Base-by-base conservation (phyloP, 2,888 invertebrate genomes). In the Pseudococcus jackbeardsleyi region DNA sequence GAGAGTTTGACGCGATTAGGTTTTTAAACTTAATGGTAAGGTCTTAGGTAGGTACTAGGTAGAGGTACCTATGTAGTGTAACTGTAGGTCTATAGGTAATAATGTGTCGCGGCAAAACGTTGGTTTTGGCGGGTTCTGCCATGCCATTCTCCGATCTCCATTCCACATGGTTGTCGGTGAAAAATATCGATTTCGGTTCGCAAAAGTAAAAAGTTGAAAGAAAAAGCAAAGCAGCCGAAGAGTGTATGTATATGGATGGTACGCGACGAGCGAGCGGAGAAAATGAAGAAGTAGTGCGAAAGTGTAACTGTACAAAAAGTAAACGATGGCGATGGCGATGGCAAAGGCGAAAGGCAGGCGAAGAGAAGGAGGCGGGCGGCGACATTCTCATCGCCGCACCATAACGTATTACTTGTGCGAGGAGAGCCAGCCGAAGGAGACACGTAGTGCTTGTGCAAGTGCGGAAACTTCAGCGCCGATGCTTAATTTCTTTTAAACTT, bases 401-500 rank as follows among this genome's bases (percentile, higher is more conserved):
- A 22, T 22, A 42, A 42, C 42, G 42, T 42, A 42, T 42, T 42
- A 42, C 42, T 42, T 22, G 15, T 64, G 15, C 64, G 42, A 42
- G 42, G n/a, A n/a, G n/a, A n/a, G n/a, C n/a, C 22, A 11, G 33
- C 39, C 22, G 68, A 68, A 42, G 64, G 33, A 33, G 72, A 17
- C 72, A 33, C 17, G 72, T 64, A 42, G 42, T 42, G 42, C 42
- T 64, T 9, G 22, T 33, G 72, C 72, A 33, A 22, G 64, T 33
- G 72, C 72, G 72, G 72, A 72, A 72, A 72, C 72, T 72, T 72
- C 72, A 72, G 33, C 72, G 72, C 72, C 72, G 72, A 19, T 39
- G 72, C 72, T 72, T 72, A 72, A 72, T 72, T 72, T 72, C 72
- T 72, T 72, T 72, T 72, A 72, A 72, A 72, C 33, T 72, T 33